These are phyloP conservation scores for Picus viridis DNA, from an alignment of 2,797 vertebrate species.

Conservation along the genomic window DNA sequence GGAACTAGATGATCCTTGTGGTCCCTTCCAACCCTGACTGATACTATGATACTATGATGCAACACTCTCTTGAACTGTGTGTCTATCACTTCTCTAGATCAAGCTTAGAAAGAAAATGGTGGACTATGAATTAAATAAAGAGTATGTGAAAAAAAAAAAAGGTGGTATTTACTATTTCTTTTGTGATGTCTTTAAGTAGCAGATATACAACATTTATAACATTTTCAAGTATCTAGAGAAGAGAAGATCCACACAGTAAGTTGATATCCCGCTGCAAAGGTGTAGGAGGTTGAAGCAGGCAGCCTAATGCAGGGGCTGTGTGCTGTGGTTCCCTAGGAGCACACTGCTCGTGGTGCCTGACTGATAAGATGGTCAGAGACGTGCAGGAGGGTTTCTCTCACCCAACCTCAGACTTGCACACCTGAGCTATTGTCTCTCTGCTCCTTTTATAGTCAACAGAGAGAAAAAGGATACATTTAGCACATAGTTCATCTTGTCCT, in stretches of 20 bases:
- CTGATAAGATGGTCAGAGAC: fast-evolving
- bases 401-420: neutral
- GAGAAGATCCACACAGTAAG: neutral
- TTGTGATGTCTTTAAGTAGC: neutral
- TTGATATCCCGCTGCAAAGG: neutral
- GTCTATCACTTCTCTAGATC: neutral
- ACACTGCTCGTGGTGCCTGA: neutral
- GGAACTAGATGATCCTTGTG: no score
- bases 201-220: neutral
- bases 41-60: neutral
- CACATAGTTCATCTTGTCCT: neutral
- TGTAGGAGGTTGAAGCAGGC: fast-evolving
- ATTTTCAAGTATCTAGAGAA: neutral
- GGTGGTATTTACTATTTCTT: neutral
- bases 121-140: neutral
- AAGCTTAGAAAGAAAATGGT: neutral
- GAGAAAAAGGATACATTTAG: neutral
- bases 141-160: neutral
- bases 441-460: neutral
- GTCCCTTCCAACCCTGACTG: no score
- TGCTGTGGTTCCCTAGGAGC: neutral
- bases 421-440: neutral
- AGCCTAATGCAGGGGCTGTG: neutral
- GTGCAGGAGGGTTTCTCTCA: neutral
- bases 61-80: neutral